Conservation (phyloP, 2,113 vertebrate species). For the Corythoichthys haematopterus region DNA sequence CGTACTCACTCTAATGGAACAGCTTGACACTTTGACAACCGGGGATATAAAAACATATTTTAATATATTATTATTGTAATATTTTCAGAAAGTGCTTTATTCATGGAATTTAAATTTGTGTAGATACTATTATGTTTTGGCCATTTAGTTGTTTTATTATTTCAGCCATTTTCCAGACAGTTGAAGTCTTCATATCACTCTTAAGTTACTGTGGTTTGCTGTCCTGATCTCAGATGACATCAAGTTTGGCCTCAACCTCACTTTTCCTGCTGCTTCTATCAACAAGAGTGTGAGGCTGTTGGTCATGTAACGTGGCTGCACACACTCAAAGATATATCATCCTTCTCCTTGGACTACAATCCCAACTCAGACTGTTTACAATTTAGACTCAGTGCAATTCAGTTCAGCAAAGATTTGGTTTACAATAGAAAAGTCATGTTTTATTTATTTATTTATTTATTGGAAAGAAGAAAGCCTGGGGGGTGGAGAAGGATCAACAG, state of each 20-base stretch:
- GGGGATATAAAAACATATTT: neutral
- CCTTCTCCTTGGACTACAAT: constrained; percentile 47
- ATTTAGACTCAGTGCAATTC: constrained; percentile 3
- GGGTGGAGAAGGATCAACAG: no score
- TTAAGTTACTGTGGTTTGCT: neutral
- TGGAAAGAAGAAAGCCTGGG: no score
- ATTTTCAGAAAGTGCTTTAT: no score
- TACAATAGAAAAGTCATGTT: no score
- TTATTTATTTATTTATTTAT: no score
- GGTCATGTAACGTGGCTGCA: constrained; percentile 60
- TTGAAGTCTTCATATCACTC: constrained; percentile 26
- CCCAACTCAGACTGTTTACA: constrained; percentile 15
- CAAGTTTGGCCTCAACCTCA: constrained; percentile 43
- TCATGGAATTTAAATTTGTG: neutral
- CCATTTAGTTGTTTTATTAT: neutral
- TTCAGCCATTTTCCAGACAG: constrained; percentile 22
- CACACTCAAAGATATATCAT: constrained; percentile 41
- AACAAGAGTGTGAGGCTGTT: constrained; percentile 69
- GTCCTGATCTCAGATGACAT: constrained; percentile 27
- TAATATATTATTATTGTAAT: no score
- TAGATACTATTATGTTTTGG: neutral
- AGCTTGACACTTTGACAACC: neutral
- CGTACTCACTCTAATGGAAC: neutral
- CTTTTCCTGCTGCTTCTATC: constrained; percentile 54
- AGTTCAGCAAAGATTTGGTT: constrained; percentile 10